A percentile compares a stretch with the other conserved stretches of the same genome.
phyloP scores from a whole-genome alignment of 2,113 vertebrate species.

The Prinia subflava region DNA sequence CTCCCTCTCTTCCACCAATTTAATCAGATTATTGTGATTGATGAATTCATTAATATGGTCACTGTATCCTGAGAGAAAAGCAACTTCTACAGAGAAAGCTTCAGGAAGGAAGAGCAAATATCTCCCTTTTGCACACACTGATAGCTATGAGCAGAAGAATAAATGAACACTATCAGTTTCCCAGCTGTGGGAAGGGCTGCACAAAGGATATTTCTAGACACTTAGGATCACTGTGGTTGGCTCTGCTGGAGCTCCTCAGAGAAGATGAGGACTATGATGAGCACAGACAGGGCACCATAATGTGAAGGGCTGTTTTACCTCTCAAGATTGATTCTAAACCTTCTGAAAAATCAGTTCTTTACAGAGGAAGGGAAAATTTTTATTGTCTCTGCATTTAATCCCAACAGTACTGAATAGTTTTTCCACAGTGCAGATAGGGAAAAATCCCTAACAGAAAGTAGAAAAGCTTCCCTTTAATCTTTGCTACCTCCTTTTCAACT shows the following conservation, averaged over 20 bases:
- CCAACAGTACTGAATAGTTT: neutral
- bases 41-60: conserved; percentile 37
- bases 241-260: neutral
- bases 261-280: neutral
- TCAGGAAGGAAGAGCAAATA: neutral
- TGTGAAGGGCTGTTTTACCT: neutral
- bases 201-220: neutral
- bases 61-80: neutral
- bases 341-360: neutral
- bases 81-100: conserved; percentile 19
- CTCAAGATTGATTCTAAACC: neutral
- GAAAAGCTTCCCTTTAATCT: neutral
- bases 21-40: conserved; percentile 61
- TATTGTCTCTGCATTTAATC: neutral
- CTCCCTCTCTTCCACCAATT: conserved; percentile 25
- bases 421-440: neutral
- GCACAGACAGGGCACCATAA: neutral
- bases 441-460: neutral
- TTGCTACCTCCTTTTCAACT: neutral
- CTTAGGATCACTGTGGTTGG: neutral
- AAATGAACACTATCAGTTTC: neutral
- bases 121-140: neutral
- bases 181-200: neutral
- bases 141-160: neutral
- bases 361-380: neutral